A percentile compares a stretch with the other conserved stretches of the same genome.
Evolutionary conservation across 2,113 vertebrate genomes (phyloP).

Genomic region (Sphaerodactylus townsendi): DNA sequence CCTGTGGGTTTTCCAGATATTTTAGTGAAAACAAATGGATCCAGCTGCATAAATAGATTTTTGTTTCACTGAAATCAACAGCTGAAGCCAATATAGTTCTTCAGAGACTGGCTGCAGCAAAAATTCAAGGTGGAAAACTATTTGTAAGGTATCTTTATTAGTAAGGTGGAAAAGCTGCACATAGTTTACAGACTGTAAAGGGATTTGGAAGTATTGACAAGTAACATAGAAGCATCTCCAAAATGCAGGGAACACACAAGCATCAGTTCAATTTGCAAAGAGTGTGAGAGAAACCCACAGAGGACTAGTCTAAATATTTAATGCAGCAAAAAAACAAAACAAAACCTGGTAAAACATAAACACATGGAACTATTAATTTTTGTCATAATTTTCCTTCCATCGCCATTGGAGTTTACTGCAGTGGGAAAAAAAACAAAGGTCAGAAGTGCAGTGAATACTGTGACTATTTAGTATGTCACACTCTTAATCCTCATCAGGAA

Average conservation of each 20-base stretch:
- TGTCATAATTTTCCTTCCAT: neutral
- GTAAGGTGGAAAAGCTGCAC: neutral
- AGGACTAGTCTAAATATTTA: slow-evolving; percentile 33
- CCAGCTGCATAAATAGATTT: neutral
- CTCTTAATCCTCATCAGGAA: too few species aligned
- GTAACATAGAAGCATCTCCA: slow-evolving; percentile 24
- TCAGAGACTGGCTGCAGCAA: neutral
- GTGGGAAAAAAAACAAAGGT: too few species aligned
- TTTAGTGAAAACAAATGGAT: slow-evolving; percentile 31
- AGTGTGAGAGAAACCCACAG: slow-evolving; percentile 5
- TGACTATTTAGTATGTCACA: too few species aligned
- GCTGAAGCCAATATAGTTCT: neutral
- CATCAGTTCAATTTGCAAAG: slow-evolving; percentile 48
- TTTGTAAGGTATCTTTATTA: neutral
- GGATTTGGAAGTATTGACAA: neutral
- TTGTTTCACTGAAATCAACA: neutral
- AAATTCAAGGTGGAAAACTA: neutral
- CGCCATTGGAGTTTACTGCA: too few species aligned
- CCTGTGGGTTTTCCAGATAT: neutral
- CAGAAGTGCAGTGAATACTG: too few species aligned
- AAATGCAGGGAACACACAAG: slow-evolving; percentile 8
- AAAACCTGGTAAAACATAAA: slow-evolving; percentile 39
- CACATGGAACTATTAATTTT: slow-evolving; percentile 27
- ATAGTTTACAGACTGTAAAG: neutral
- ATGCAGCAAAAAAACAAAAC: neutral